Base-by-base conservation (phyloP, 2,888 invertebrate species). In the Archips crataeganus region DNA sequence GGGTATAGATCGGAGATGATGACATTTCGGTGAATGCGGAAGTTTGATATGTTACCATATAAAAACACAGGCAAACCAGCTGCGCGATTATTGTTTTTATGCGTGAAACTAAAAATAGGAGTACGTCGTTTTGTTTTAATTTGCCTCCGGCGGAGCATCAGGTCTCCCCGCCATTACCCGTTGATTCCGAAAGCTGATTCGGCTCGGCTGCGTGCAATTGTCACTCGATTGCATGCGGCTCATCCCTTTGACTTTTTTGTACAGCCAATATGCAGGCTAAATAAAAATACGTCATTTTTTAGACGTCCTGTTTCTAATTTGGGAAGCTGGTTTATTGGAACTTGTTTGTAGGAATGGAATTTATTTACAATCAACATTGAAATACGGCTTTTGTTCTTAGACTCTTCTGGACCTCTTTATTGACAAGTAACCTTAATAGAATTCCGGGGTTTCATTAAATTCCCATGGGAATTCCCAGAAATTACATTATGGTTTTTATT, bases 181-280 rank as follows among this genome's bases (percentile, higher is more conserved):
- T 11, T 74, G 74, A 76, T 76, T 78, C 73, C 77, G 75, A 76
- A 79, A 75, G 80, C 77, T 80, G 79, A 77, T 78, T 79, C 79
- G 73, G 60, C 61, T 62, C 79, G 72, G 60, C 65, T 67, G 61
- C 78, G 68, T 79, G 77, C 78, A 80, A 81, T 81, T 84, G 82
- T 81, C 83, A 81, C 81, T 79, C 79, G 79, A 81, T 80, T 79
- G 80, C 65, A 77, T 80, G 75, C 79, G 75, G 75, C 77, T 79
- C 76, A 79, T 79, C 75, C 75, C 66, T 71, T 66, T 69, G 39
- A 36, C 69, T 64, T 62, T 72, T 73, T 69, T 59, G n/a, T 42
- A 13, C 68, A 36, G 47, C 60, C 69, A 74, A 70, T 70, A 70
- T 74, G 64, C 51, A 59, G 63, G 39, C 68, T n/a, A 67, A 72